Evolutionary conservation across 2,797 vertebrate species (phyloP).

Genomic region (Argyrosomus regius): DNA sequence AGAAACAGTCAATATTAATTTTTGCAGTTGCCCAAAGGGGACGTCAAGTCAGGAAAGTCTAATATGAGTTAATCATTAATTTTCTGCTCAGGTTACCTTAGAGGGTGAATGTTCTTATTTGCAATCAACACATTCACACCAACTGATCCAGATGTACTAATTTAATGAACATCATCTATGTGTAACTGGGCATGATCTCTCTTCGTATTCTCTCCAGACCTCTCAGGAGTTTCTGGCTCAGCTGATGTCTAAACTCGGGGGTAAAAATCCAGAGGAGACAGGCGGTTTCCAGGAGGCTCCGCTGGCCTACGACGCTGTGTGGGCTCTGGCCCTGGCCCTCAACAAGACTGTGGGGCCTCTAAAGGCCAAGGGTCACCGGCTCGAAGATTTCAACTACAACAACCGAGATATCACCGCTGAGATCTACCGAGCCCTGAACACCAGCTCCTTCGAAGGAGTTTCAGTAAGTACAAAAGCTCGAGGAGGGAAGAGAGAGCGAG

Average conservation of each 20-base stretch:
- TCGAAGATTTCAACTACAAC: slow-evolving; percentile 97
- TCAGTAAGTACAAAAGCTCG: slow-evolving; percentile 83
- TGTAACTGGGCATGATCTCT: neutral
- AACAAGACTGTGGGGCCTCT: slow-evolving; percentile 92
- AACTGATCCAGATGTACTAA: neutral
- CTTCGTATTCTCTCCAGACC: slow-evolving; percentile 79
- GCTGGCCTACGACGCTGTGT: slow-evolving; percentile 93
- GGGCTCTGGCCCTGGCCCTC: slow-evolving; percentile 93
- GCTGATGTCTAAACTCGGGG: slow-evolving; percentile 90
- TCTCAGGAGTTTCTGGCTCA: slow-evolving; percentile 94
- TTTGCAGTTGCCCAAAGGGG: too few relatives aligned
- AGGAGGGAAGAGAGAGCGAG: neutral
- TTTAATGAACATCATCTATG: neutral
- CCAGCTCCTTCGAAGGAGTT: slow-evolving; percentile 94
- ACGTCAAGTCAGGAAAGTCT: too few relatives aligned
- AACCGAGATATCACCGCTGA: slow-evolving; percentile 92
- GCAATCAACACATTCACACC: neutral
- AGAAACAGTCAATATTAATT: too few relatives aligned
- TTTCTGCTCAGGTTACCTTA: too few relatives aligned
- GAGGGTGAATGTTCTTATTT: neutral
- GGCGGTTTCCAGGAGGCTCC: slow-evolving; percentile 95
- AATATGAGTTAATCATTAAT: too few relatives aligned
- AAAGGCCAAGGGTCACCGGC: slow-evolving; percentile 85
- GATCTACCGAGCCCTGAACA: slow-evolving; percentile 95
- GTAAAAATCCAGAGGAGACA: slow-evolving; percentile 91